These are phyloP conservation scores for Leptopilina clavipes DNA, from an alignment of 1,140 invertebrate genomes.

Conservation along the genomic window DNA sequence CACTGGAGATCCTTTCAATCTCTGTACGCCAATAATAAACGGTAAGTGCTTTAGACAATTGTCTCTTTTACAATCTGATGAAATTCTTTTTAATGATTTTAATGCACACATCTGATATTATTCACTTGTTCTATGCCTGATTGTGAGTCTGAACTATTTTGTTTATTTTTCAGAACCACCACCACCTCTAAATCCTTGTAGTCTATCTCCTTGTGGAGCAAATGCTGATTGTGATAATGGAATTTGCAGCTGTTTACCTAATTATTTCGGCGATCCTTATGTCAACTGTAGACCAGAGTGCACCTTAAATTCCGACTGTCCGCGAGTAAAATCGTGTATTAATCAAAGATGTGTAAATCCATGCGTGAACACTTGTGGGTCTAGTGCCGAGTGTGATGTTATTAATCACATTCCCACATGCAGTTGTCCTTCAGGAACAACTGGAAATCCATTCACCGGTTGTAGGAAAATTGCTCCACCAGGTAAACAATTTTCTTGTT, in stretches of 20 bases:
- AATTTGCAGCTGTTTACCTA: slow-evolving; percentile 83
- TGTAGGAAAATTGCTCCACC: slow-evolving; percentile 73
- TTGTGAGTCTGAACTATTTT: neutral
- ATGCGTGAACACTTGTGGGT: slow-evolving; percentile 85
- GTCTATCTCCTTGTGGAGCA: slow-evolving; percentile 86
- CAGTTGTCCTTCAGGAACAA: slow-evolving; percentile 80
- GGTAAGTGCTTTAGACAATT: slow-evolving; percentile 41
- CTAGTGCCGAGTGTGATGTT: slow-evolving; percentile 84
- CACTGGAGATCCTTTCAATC: slow-evolving; percentile 80
- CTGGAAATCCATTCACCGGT: slow-evolving; percentile 86
- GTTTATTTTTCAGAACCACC: slow-evolving; percentile 67
- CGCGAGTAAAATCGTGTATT: slow-evolving; percentile 83
- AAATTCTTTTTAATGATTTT: no score
- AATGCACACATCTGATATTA: no score
- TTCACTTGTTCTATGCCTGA: no score
- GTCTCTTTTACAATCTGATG: no score
- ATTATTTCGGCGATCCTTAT: slow-evolving; percentile 84
- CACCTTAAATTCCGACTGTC: slow-evolving; percentile 88
- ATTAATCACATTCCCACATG: slow-evolving; percentile 86
- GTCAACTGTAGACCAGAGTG: slow-evolving; percentile 86
- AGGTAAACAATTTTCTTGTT: slow-evolving; percentile 47
- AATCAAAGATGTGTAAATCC: slow-evolving; percentile 85
- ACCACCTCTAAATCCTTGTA: slow-evolving; percentile 79
- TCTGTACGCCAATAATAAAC: slow-evolving; percentile 73
- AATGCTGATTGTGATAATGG: slow-evolving; percentile 84